Evolutionary conservation across 64 coral and sea anemone species (phyloP), one percentile per base, ranked within the genome.

Genomic region (Orbicella faveolata): DNA sequence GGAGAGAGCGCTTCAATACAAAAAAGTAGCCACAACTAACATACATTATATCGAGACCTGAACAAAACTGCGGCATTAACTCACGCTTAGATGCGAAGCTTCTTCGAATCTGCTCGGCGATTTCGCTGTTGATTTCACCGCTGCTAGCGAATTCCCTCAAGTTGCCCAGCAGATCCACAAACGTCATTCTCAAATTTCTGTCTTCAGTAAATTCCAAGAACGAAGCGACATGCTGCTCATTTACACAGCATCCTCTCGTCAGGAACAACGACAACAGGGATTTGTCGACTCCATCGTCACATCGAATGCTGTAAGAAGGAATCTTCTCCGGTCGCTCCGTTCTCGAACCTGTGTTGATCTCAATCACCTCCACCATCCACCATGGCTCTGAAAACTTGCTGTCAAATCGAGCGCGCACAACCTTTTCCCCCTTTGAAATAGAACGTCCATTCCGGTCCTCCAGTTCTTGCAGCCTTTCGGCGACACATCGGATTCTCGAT

Each of bases 241-340:
- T 52, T 30, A 87, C 65, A 74, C 4, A 33, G 65, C 84, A 74
- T 33, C 66, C 73, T 36, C 74, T 39, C 33, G 34, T 82, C 37
- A 87, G 84, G 53, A 87, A 87, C 65, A 87, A 75, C 66, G 73
- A 75, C 1, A 87, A n/a, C 37, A 87, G n/a, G 20, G 66, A 73
- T 73, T 75, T 74, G 59, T 87, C 66, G 48, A 87, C 84, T 13
- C 84, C 84, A 2, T 75, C 73, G 84, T 87, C 84, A 9, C 39
- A 52, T 53, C 84, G 66, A 87, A 75, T 75, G 36, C 84, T 54
- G 66, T 87, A 87, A 0, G 41, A 74, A 10, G 84, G 84, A 75
- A 75, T 87, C 66, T 19, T 21, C 20, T 87, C 81, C 21, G 59
- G 14, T 15, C 66, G 66, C 63, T 33, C 53, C 67, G 35, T 34